Base-by-base conservation (phyloP, 2,797 vertebrate species). In the Syndactyla subalaris region DNA sequence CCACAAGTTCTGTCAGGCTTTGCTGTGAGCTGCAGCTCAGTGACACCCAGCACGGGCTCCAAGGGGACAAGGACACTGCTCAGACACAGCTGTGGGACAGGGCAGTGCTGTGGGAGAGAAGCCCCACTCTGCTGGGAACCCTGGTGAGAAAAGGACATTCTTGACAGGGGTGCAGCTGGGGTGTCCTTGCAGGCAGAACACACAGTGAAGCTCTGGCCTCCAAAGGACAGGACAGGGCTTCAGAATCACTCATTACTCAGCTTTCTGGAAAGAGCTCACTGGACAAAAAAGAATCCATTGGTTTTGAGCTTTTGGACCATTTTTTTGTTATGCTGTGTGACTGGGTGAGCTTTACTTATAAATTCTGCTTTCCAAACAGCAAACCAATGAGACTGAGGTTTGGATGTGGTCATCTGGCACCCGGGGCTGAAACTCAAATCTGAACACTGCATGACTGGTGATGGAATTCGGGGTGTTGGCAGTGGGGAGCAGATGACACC, bases 41-140 rank as follows among this genome's bases (percentile, higher is more conserved):
- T 14, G 83, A 43, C 32, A 34, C 16, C 16, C 45, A 34, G 16
- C 7, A 2, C 3, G 24, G 39, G 62, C 67, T 48, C 65, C 2
- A 21, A 34, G 59, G 38, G 51, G 19, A 3, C 5, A 7, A 12
- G 51, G 49, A 58, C 1, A 5, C n/a, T 59, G 8, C 43, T 67
- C 32, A 5, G 12, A 7, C 41, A 1, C 0, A 2, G 55, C 30
- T 30, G 12, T 12, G 7, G 15, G 46, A 30, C 48, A 48, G 15
- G 43, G 71, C 43, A 54, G 43, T 19, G 78, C 43, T 36, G 4
- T 1, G 17, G 23, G 12, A 48, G 20, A 9, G 14, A 21, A 52
- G 30, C n/a, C 30, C 34, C 9, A 6, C 45, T 39, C 6, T 0
- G 18, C 15, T 5, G 38, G 66, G 34, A 38, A 68, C 6, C 2